phyloP scores from a whole-genome alignment of 2,888 invertebrate species.

The Biston stratarius region DNA sequence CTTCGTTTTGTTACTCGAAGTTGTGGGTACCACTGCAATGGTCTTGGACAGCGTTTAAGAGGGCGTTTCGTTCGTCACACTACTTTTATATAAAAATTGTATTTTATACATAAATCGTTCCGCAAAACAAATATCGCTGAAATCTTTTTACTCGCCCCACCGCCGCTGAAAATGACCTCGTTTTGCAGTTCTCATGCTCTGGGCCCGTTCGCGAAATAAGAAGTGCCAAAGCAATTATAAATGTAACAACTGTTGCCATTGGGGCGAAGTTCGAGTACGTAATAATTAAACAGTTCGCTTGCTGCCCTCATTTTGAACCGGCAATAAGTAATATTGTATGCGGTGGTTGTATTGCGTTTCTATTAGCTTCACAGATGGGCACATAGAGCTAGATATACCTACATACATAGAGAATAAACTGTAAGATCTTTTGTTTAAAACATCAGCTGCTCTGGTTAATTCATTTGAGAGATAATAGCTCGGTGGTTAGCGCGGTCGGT shows the following conservation, averaged over 20 bases:
- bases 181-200: slow-evolving; percentile 51
- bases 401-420: not conserved
- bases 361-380: not conserved
- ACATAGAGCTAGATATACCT: not conserved
- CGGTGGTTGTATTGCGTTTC: not conserved
- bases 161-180: slow-evolving; percentile 46
- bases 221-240: slow-evolving; percentile 48
- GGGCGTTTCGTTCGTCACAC: too few relatives aligned
- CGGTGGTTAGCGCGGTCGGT: too few relatives aligned
- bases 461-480: too few relatives aligned
- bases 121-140: slow-evolving; percentile 17
- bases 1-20: too few relatives aligned
- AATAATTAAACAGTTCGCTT: slow-evolving; percentile 6
- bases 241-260: slow-evolving; percentile 49
- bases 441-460: not conserved
- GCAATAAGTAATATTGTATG: not conserved
- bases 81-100: too few relatives aligned
- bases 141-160: slow-evolving; percentile 24
- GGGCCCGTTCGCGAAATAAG: slow-evolving; percentile 43
- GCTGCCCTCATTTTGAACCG: slow-evolving; percentile 22
- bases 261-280: slow-evolving; percentile 26
- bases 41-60: too few relatives aligned
- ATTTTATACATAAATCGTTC: not conserved
- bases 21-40: too few relatives aligned
- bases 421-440: not conserved